These are phyloP conservation scores for Drosophila mulleri DNA, from an alignment of 2,888 invertebrate genomes.

Conservation along the genomic window DNA sequence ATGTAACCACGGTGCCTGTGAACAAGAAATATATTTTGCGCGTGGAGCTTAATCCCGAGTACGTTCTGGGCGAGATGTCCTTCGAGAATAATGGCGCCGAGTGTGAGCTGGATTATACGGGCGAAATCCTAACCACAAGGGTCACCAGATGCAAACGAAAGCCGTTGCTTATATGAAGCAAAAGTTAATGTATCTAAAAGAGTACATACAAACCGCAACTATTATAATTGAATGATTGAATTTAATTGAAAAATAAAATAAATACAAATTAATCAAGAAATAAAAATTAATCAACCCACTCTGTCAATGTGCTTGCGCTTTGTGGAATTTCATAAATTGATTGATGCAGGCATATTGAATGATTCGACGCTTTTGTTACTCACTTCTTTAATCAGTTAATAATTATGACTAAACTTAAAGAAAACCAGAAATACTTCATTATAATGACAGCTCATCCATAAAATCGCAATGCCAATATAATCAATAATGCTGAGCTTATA, in stretches of 20 bases:
- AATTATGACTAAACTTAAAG: not conserved
- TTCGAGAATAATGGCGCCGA: constrained; percentile 82
- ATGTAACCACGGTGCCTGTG: constrained; percentile 76
- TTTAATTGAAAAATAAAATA: not conserved
- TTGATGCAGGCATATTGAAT: not conserved
- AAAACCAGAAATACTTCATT: no score
- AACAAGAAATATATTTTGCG: constrained; percentile 73
- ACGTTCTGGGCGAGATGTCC: constrained; percentile 75
- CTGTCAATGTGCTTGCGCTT: not conserved
- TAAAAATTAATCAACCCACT: not conserved
- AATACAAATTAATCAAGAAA: no score
- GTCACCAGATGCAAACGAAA: constrained; percentile 66
- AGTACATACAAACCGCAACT: not conserved
- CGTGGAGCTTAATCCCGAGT: constrained; percentile 80
- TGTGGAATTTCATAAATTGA: not conserved
- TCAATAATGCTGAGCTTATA: not conserved
- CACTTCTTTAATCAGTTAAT: no score
- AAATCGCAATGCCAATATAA: not conserved
- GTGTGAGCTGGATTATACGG: constrained; percentile 75
- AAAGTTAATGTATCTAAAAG: not conserved
- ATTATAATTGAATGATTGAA: not conserved
- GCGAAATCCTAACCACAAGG: constrained; percentile 62
- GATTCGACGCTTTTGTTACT: no score
- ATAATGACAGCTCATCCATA: not conserved
- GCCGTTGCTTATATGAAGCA: constrained; percentile 31